These are phyloP conservation scores for Panthera leo DNA, from an alignment of 2,113 vertebrate genomes.

Conservation along the genomic window DNA sequence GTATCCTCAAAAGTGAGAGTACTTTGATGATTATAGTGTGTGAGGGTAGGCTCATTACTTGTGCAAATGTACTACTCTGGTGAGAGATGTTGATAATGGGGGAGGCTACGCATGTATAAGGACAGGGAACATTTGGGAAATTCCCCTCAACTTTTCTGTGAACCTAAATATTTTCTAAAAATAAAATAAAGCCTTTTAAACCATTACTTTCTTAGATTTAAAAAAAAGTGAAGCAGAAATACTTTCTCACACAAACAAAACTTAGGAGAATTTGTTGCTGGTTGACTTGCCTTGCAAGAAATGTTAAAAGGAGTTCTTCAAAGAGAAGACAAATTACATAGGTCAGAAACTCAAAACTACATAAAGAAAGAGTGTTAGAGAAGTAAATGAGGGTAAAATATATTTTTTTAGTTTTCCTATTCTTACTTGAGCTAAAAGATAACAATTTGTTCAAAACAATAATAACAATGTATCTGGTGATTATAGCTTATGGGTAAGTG, in stretches of 20 bases:
- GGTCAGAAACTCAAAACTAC: neutral
- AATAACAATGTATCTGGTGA: neutral
- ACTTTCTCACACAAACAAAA: constrained; percentile 4
- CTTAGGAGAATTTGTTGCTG: neutral
- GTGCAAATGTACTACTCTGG: neutral
- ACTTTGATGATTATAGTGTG: neutral
- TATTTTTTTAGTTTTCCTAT: neutral
- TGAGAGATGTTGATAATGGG: neutral
- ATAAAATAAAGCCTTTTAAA: neutral
- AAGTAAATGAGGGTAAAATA: neutral
- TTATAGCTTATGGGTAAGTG: neutral
- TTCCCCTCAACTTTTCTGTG: neutral
- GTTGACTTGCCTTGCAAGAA: neutral
- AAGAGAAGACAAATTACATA: neutral
- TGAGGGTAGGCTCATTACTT: neutral
- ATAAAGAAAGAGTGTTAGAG: neutral
- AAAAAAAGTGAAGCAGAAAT: neutral
- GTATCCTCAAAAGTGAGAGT: neutral
- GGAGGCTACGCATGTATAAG: neutral
- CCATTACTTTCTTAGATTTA: neutral
- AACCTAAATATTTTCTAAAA: neutral
- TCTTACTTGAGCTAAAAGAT: neutral
- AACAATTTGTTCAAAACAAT: neutral
- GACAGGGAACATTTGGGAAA: neutral
- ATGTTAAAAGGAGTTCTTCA: neutral